Base-by-base conservation (phyloP, 2,113 vertebrate genomes). In the Zosterops pallidus region DNA sequence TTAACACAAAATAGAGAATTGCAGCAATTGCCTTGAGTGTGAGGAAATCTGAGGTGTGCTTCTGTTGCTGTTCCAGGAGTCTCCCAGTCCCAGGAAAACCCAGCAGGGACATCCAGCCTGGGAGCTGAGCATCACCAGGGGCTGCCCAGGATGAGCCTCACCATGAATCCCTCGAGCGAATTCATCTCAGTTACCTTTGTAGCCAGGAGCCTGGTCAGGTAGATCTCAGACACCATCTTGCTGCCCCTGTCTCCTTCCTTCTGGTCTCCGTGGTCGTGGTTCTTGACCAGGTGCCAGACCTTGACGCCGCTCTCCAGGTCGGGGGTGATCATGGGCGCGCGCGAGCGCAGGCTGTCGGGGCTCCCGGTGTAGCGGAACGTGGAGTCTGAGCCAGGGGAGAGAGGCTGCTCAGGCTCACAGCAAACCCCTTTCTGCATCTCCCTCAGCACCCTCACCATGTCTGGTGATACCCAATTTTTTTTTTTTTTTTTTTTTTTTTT, bases 181-280 rank as follows among this genome's bases (percentile, higher is more conserved):
- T 11, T 9, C 4, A 21, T 20, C 3, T 0, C 35, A 13, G 39
- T 89, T 98, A 99, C 99, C 99, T 99, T 99, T 9, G 99, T 99
- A 37, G 99, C 99, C 16, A 99, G 97, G 1, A 99, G 98, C 83
- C 99, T 98, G 68, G 99, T 99, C 96, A 99, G 98, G 97, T 99
- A 99, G 98, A 99, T 99, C 97, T 99, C 99, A 0, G 99, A 99
- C 44, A 99, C 99, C 99, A 99, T 99, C 98, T 99, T 99, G 95
- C 99, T 99, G 49, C 99, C 99, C 1, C 99, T 97, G 95, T 99
- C 99, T 3, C 99, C 99, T 71, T 99, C 99, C 94, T 99, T 99
- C 97, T 99, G 99, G 97, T 99, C 99, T 25, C 99, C 99, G 0
- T 99, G 99, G 74, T 99, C 99, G 9, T 99, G 99, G 97, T 99